Evolutionary conservation across 2,888 invertebrate genomes (phyloP).

Genomic region (Ormyrus labotus): DNA sequence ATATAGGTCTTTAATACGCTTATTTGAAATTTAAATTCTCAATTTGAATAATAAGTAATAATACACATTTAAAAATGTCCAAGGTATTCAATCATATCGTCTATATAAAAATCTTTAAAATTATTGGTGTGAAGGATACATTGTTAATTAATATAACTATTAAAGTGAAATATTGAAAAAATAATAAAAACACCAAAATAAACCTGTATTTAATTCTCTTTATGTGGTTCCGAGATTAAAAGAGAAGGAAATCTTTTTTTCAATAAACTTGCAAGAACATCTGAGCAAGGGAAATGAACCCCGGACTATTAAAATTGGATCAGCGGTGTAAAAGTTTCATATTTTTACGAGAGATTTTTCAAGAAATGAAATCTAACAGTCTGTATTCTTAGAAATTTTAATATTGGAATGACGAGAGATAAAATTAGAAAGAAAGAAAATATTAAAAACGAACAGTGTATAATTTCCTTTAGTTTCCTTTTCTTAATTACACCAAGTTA

Average conservation of each 20-base stretch:
- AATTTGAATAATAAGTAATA: not conserved
- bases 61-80: too few relatives aligned
- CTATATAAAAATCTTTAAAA: too few relatives aligned
- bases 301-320: constrained; percentile 43
- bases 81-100: too few relatives aligned
- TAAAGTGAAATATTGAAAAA: too few relatives aligned
- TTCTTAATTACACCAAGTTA: not conserved
- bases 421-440: not conserved
- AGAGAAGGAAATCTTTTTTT: constrained; percentile 34
- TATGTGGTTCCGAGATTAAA: constrained; percentile 34
- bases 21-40: not conserved
- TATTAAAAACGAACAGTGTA: not conserved
- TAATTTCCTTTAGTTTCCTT: not conserved
- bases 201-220: constrained; percentile 18
- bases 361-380: constrained; percentile 6
- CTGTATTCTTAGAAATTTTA: not conserved
- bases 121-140: too few relatives aligned
- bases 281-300: constrained; percentile 38
- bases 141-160: too few relatives aligned
- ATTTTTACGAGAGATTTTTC: constrained; percentile 26
- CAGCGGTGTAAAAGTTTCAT: constrained; percentile 39
- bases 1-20: not conserved
- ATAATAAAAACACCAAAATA: constrained; percentile 8
- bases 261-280: constrained; percentile 32
- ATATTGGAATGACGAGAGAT: constrained; percentile 5